Evolutionary conservation across 1,140 invertebrate genomes (phyloP).

Genomic region (Gryon sp.): DNA sequence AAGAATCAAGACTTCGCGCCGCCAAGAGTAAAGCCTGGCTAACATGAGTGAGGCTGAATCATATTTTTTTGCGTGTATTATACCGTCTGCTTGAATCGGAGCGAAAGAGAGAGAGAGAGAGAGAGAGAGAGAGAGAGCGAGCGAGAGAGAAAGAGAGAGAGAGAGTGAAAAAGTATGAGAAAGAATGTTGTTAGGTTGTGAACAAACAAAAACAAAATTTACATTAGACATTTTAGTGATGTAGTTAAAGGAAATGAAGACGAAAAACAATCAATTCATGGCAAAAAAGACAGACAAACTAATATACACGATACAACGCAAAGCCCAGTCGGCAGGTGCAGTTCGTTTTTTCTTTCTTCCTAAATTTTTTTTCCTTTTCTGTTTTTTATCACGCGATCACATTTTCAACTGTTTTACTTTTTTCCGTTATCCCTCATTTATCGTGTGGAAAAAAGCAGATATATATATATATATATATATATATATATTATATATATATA

Average conservation of each 20-base stretch:
- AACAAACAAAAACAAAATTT: constrained; percentile 57
- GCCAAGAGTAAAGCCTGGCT: constrained; percentile 48
- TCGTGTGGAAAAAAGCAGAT: constrained; percentile 22
- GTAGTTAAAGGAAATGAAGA: no score
- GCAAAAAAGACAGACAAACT: no score
- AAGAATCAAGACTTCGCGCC: constrained; percentile 51
- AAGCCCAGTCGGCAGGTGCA: no score
- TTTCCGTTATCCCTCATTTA: constrained; percentile 15
- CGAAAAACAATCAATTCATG: background rate
- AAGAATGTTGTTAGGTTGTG: constrained; percentile 60
- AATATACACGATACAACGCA: no score
- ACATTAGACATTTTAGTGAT: constrained; percentile 15
- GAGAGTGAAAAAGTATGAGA: no score
- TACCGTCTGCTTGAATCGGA: constrained; percentile 43
- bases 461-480: constrained; percentile 22
- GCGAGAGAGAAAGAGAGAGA: no score
- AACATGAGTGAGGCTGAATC: constrained; percentile 11
- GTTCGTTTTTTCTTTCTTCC: no score
- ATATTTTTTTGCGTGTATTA: constrained; percentile 37
- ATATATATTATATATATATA: constrained; percentile 47
- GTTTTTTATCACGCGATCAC: no score
- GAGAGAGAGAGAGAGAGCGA: constrained; percentile 1
- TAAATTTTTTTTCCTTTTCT: no score
- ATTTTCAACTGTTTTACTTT: no score
- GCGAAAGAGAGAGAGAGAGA: background rate